phyloP scores from a whole-genome alignment of 1,140 invertebrate genomes.

The Heliconius hermathena region DNA sequence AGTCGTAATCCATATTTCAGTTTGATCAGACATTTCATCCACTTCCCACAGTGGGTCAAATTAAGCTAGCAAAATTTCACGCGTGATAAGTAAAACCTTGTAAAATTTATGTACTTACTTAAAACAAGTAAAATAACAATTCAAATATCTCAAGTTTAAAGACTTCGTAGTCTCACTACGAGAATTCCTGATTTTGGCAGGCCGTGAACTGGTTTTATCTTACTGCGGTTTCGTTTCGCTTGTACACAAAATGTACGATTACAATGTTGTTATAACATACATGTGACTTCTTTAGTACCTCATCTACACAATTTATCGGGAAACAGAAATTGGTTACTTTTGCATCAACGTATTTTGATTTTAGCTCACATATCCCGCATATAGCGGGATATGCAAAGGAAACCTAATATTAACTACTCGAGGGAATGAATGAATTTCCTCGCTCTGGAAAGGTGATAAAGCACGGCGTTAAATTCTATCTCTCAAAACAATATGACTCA shows the following conservation, averaged over 20 bases:
- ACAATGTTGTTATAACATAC: constrained; percentile 29
- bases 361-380: neutral
- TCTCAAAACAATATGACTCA: too few relatives aligned
- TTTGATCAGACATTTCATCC: too few relatives aligned
- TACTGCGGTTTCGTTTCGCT: constrained; percentile 28
- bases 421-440: too few relatives aligned
- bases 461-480: too few relatives aligned
- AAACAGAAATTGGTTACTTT: neutral
- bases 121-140: neutral
- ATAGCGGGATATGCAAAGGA: neutral
- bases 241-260: constrained; percentile 32
- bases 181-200: constrained; percentile 33
- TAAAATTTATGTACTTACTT: neutral
- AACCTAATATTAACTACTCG: neutral
- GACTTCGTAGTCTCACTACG: constrained; percentile 7
- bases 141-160: constrained; percentile 11
- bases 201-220: constrained; percentile 30
- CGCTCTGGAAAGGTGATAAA: too few relatives aligned
- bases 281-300: neutral
- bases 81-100: too few relatives aligned
- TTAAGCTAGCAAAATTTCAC: too few relatives aligned
- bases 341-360: neutral
- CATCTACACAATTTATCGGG: neutral
- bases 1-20: too few relatives aligned
- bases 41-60: too few relatives aligned